Percentiles rank a stretch among this genome's conserved stretches.
Evolutionary conservation across 1,140 invertebrate species (phyloP).

Genomic region (Dreissena polymorpha): DNA sequence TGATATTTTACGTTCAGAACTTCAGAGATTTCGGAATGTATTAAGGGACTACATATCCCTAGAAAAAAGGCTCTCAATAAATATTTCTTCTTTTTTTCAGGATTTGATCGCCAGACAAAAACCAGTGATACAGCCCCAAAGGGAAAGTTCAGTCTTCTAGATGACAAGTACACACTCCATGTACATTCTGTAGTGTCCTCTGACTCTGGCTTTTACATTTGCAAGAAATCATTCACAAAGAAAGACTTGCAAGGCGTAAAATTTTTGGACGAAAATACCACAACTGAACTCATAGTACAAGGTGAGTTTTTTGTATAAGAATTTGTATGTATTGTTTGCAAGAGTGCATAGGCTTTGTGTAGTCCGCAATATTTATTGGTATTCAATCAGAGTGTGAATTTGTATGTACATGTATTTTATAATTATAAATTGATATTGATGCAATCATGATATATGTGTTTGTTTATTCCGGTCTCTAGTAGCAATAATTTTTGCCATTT

Average conservation of each 20-base stretch:
- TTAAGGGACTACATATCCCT: too few relatives aligned
- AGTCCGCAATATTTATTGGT: too few relatives aligned
- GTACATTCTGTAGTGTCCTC: neutral
- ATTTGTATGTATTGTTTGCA: too few relatives aligned
- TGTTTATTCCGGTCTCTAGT: too few relatives aligned
- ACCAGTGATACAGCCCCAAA: neutral
- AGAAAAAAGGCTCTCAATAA: neutral
- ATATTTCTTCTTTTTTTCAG: constrained; percentile 10
- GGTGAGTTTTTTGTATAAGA: constrained; percentile 1
- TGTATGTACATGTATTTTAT: too few relatives aligned
- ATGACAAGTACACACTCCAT: constrained; percentile 11
- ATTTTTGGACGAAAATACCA: constrained; percentile 9
- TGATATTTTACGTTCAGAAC: too few relatives aligned
- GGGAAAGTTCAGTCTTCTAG: constrained; percentile 28
- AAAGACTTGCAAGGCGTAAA: neutral
- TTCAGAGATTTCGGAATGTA: too few relatives aligned
- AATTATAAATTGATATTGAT: too few relatives aligned
- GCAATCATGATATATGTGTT: too few relatives aligned
- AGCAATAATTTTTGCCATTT: too few relatives aligned
- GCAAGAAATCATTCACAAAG: constrained; percentile 30
- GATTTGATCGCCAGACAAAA: constrained; percentile 3
- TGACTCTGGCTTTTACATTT: constrained; percentile 28
- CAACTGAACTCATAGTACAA: constrained; percentile 45
- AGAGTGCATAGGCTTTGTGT: too few relatives aligned
- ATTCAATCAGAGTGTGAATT: too few relatives aligned